Conservation (phyloP, 1,140 invertebrate species). For the Gonioctena quinquepunctata region DNA sequence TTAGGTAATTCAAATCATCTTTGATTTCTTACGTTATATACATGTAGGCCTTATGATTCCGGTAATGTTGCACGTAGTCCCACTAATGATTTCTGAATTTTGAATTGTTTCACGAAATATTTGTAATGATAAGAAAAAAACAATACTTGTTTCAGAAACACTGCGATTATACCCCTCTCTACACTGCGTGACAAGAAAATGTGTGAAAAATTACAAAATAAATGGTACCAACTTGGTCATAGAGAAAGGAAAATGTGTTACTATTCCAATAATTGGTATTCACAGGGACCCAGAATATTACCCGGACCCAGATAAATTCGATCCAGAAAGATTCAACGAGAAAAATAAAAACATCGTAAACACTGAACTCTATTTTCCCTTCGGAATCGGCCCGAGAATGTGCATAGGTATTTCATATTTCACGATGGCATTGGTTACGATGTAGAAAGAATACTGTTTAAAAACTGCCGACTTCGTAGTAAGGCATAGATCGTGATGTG, state of each 20-base stretch:
- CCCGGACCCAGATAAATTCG: slow-evolving; percentile 63
- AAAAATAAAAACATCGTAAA: slow-evolving; percentile 47
- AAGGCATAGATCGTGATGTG: no score
- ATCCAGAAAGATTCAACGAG: slow-evolving; percentile 63
- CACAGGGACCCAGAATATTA: slow-evolving; percentile 64
- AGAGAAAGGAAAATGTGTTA: slow-evolving; percentile 63
- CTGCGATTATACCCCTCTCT: slow-evolving; percentile 67
- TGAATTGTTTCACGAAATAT: no score
- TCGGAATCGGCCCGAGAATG: slow-evolving; percentile 63
- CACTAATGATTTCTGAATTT: no score
- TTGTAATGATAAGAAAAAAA: no score
- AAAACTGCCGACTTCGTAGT: no score
- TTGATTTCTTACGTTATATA: no score
- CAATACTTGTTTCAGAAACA: slow-evolving; percentile 60
- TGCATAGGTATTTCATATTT: slow-evolving; percentile 59
- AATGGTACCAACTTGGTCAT: slow-evolving; percentile 62
- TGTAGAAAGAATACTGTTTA: no score
- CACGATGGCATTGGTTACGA: no score
- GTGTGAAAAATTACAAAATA: slow-evolving; percentile 61
- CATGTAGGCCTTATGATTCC: no score
- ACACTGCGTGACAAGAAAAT: slow-evolving; percentile 60
- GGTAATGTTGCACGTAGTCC: no score
- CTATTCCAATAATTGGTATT: slow-evolving; percentile 64
- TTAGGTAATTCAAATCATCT: no score
- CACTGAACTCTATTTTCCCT: slow-evolving; percentile 59